Evolutionary conservation across 2,888 invertebrate genomes (phyloP).

Genomic region (Liodrosophila aerea): DNA sequence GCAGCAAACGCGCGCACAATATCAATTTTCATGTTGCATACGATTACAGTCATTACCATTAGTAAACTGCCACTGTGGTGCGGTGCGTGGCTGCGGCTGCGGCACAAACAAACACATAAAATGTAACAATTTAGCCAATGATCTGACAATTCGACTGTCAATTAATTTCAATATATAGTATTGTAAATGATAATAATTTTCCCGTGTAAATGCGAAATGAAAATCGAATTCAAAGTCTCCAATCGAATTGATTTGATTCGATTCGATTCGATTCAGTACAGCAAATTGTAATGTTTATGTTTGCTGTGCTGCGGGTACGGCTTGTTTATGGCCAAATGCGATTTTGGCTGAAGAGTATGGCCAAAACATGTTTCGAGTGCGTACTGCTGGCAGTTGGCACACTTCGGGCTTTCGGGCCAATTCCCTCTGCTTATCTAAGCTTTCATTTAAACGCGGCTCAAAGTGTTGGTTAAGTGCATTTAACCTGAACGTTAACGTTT

Average conservation of each 20-base stretch:
- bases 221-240: constrained; percentile 16
- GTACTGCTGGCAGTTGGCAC: constrained; percentile 44
- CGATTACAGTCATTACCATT: constrained; percentile 79
- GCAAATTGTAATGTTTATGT: constrained; percentile 77
- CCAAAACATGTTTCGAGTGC: constrained; percentile 55
- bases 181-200: constrained; percentile 76
- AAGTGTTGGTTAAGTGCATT: constrained; percentile 78
- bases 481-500: constrained; percentile 75
- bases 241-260: constrained; percentile 3
- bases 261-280: constrained; percentile 49
- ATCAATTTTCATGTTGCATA: constrained; percentile 74
- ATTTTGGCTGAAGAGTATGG: constrained; percentile 23
- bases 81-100: constrained; percentile 23
- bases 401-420: constrained; percentile 27
- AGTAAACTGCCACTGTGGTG: constrained; percentile 66
- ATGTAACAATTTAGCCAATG: constrained; percentile 71
- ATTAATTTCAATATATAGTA: constrained; percentile 79
- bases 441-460: constrained; percentile 71
- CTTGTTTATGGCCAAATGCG: constrained; percentile 75
- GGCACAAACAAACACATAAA: constrained; percentile 18
- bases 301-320: constrained; percentile 16
- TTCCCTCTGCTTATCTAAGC: constrained; percentile 57
- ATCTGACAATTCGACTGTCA: constrained; percentile 78
- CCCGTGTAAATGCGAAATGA: constrained; percentile 14
- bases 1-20: constrained; percentile 65